phyloP scores from a whole-genome alignment of 1,140 invertebrate species.

The Paraescarpia echinospica region DNA sequence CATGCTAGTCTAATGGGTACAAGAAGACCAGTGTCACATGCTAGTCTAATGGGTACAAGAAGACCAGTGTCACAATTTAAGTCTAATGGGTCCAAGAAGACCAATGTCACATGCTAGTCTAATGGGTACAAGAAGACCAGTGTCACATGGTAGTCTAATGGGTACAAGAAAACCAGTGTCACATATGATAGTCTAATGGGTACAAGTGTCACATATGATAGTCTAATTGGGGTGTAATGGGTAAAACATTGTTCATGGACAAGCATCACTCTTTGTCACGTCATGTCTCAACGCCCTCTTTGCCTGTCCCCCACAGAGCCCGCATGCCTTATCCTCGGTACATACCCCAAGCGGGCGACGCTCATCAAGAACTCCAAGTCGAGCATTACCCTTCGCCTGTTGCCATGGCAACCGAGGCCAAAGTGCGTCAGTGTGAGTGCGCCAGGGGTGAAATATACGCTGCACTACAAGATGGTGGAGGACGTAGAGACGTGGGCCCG shows the following conservation, averaged over 20 bases:
- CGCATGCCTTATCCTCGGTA: slow-evolving; percentile 70
- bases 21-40: too few relatives aligned
- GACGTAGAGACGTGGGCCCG: background rate
- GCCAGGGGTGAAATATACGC: slow-evolving; percentile 69
- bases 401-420: slow-evolving; percentile 60
- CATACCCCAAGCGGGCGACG: slow-evolving; percentile 53
- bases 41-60: too few relatives aligned
- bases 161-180: too few relatives aligned
- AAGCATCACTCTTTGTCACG: too few relatives aligned
- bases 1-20: too few relatives aligned
- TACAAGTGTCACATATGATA: background rate
- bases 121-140: too few relatives aligned
- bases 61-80: too few relatives aligned
- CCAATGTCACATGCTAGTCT: too few relatives aligned
- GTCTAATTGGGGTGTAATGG: too few relatives aligned
- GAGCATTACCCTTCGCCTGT: slow-evolving; percentile 68
- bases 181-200: background rate
- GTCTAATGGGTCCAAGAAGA: too few relatives aligned
- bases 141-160: too few relatives aligned
- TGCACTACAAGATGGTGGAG: slow-evolving; percentile 64
- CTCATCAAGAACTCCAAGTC: slow-evolving; percentile 63
- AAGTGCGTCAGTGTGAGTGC: slow-evolving; percentile 67
- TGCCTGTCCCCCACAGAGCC: slow-evolving; percentile 50
- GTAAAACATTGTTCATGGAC: too few relatives aligned
- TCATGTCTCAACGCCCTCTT: background rate